phyloP scores from a whole-genome alignment of 2,888 invertebrate genomes.

The Alentia gelatinosa region DNA sequence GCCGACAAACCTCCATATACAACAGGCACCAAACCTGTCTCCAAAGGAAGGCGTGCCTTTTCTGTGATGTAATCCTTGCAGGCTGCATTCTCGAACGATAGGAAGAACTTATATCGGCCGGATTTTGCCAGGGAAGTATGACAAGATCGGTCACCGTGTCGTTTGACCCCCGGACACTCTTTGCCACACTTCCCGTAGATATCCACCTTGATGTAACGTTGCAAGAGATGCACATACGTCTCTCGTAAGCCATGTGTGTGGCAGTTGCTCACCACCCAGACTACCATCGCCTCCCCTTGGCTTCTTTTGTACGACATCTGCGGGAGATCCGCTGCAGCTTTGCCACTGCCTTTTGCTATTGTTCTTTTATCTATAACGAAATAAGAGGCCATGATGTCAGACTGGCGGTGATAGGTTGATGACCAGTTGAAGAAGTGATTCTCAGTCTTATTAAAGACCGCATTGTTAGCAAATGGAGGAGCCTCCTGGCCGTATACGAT shows the following conservation, averaged over 20 bases:
- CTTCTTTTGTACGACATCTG: neutral
- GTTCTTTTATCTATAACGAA: neutral
- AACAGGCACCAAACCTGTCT: neutral
- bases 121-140: too few species aligned
- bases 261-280: neutral
- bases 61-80: neutral
- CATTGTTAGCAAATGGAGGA: neutral
- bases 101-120: neutral
- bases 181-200: neutral
- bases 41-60: neutral
- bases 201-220: neutral
- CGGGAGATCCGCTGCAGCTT: neutral
- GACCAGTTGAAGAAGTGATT: neutral
- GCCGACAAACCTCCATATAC: neutral
- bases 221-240: neutral
- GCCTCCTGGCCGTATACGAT: neutral
- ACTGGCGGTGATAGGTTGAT: neutral
- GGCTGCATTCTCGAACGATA: neutral
- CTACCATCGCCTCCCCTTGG: neutral
- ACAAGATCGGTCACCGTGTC: too few species aligned
- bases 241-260: neutral
- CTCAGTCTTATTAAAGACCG: neutral
- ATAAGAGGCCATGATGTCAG: neutral
- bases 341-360: neutral
- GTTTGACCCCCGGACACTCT: neutral